Evolutionary conservation across 1,140 invertebrate genomes (phyloP).

Genomic region (Hirudo medicinalis): DNA sequence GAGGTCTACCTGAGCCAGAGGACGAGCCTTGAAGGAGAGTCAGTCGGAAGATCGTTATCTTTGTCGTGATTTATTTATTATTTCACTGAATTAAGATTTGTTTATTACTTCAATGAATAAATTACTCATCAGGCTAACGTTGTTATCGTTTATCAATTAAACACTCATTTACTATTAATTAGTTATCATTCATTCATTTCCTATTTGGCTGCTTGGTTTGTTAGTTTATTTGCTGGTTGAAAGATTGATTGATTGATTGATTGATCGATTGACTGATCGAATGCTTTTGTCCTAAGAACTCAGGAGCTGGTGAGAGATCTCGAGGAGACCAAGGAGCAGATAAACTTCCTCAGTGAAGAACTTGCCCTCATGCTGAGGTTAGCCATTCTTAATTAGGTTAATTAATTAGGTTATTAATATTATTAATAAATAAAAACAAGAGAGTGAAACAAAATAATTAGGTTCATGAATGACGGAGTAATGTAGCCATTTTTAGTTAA

Average conservation of each 20-base stretch:
- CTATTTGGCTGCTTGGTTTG: background rate
- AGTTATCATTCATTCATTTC: background rate
- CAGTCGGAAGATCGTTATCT: background rate
- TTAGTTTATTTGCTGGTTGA: background rate
- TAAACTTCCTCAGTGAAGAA: slow-evolving; percentile 74
- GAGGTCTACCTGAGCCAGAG: slow-evolving; percentile 59
- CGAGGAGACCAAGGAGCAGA: slow-evolving; percentile 74
- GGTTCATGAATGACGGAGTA: too few species aligned
- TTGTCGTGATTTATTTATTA: background rate
- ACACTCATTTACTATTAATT: background rate
- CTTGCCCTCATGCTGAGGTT: slow-evolving; percentile 70
- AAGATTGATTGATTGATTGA: background rate
- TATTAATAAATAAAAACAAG: too few species aligned
- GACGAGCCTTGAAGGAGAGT: background rate
- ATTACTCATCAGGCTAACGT: background rate
- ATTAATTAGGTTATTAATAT: too few species aligned
- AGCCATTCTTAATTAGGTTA: too few species aligned
- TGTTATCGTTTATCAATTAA: slow-evolving; percentile 3
- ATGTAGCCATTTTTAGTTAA: too few species aligned
- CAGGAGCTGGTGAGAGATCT: slow-evolving; percentile 46
- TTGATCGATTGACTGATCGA: slow-evolving; percentile 16
- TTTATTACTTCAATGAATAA: slow-evolving; percentile 25
- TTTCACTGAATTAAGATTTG: background rate
- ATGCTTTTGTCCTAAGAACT: slow-evolving; percentile 30
- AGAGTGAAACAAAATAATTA: too few species aligned